Percentiles rank a stretch among this genome's conserved stretches.
Evolutionary conservation across 1,140 invertebrate genomes (phyloP).

Genomic region (Daktulosphaira vitifoliae): DNA sequence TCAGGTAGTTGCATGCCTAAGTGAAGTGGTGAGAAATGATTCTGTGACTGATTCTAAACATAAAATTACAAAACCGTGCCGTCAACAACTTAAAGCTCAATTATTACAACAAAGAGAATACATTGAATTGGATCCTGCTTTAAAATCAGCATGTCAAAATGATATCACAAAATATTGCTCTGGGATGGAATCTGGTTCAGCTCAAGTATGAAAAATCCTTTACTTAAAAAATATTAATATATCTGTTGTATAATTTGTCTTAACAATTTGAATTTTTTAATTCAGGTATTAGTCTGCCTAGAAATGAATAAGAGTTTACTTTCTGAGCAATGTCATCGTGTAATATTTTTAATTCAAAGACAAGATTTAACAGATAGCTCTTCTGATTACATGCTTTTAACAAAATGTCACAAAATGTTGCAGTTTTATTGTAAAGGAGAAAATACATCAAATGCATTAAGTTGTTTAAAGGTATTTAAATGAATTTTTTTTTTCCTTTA

Average conservation of each 20-base stretch:
- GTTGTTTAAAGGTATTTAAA: constrained; percentile 48
- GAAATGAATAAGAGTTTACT: constrained; percentile 61
- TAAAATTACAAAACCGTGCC: constrained; percentile 72
- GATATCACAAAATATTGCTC: constrained; percentile 71
- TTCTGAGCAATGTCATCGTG: constrained; percentile 60
- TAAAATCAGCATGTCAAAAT: constrained; percentile 61
- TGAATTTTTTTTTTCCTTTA: constrained; percentile 6
- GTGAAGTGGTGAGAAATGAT: constrained; percentile 79
- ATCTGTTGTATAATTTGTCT: too few relatives aligned
- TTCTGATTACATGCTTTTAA: constrained; percentile 74
- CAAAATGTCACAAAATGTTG: constrained; percentile 75
- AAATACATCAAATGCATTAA: constrained; percentile 58
- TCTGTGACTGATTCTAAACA: constrained; percentile 68
- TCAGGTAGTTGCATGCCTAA: constrained; percentile 85
- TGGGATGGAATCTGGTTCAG: constrained; percentile 63
- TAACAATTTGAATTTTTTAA: too few relatives aligned
- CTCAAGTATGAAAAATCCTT: too few relatives aligned
- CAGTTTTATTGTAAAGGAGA: constrained; percentile 65
- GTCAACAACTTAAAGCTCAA: constrained; percentile 78
- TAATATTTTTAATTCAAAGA: constrained; percentile 74
- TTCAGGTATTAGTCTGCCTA: constrained; percentile 78
- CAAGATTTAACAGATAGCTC: constrained; percentile 77
- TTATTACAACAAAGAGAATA: constrained; percentile 81
- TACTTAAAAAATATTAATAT: constrained; percentile 41
- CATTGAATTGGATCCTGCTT: constrained; percentile 70